Evolutionary conservation across 2,797 vertebrate species (phyloP).

Genomic region (Poeciliopsis infans): DNA sequence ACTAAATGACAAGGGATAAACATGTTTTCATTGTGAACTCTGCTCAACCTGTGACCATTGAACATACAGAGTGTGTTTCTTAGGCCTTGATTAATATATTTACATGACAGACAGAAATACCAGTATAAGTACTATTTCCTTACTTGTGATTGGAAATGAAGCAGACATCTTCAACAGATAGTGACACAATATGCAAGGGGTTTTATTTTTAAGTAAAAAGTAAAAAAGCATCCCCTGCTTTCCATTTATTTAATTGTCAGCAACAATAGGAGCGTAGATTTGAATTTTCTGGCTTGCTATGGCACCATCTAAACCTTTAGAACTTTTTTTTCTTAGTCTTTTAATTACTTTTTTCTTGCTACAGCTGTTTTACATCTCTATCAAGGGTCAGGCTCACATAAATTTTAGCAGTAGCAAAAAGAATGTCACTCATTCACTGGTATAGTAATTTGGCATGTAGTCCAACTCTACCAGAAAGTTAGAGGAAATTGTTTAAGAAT

Average conservation of each 20-base stretch:
- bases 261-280: neutral
- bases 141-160: neutral
- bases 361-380: neutral
- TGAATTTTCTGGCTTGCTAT: neutral
- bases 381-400: neutral
- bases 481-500: too few relatives aligned
- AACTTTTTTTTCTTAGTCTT: neutral
- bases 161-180: neutral
- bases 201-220: neutral
- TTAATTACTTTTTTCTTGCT: neutral
- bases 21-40: slow-evolving; percentile 61
- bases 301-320: neutral
- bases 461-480: neutral
- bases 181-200: neutral
- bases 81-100: neutral
- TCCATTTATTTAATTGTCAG: neutral
- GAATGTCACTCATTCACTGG: neutral
- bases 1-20: slow-evolving; percentile 62
- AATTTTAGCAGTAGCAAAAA: neutral
- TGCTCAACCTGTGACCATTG: slow-evolving; percentile 50
- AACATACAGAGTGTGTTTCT: slow-evolving; percentile 14
- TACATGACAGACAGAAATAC: neutral
- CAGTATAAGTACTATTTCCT: neutral
- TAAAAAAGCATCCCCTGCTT: neutral
- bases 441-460: neutral